Percentiles rank a stretch among this genome's conserved stretches.
Evolutionary conservation across 1,140 invertebrate species (phyloP).

Genomic region (Hylaeus anthracinus): DNA sequence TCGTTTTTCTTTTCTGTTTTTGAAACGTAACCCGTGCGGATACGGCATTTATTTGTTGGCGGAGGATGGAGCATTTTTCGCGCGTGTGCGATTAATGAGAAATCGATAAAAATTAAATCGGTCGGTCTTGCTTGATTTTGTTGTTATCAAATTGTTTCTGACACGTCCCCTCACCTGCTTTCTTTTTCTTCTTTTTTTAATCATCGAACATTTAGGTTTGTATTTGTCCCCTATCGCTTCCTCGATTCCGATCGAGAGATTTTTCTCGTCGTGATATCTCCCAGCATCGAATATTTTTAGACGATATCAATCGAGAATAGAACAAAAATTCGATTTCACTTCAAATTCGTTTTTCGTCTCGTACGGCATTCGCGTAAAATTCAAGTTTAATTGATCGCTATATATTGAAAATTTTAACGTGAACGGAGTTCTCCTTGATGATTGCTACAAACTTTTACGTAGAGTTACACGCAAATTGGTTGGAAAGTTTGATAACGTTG

Average conservation of each 20-base stretch:
- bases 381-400: background rate
- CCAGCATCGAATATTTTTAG: background rate
- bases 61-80: slow-evolving; percentile 25
- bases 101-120: slow-evolving; percentile 21
- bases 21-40: slow-evolving; percentile 19
- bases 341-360: background rate
- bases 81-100: slow-evolving; percentile 5
- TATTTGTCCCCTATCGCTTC: slow-evolving; percentile 31
- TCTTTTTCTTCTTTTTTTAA: background rate
- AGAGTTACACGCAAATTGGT: background rate
- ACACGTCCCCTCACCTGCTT: background rate
- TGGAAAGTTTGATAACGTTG: background rate
- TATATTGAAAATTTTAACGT: background rate
- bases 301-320: slow-evolving; percentile 25
- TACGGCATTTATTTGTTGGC: slow-evolving; percentile 15
- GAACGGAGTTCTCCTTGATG: background rate
- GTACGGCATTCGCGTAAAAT: background rate
- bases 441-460: background rate
- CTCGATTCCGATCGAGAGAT: slow-evolving; percentile 17
- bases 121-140: background rate
- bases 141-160: slow-evolving; percentile 1
- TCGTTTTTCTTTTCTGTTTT: too few relatives aligned
- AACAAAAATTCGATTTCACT: background rate
- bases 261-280: background rate
- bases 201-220: slow-evolving; percentile 8